These are phyloP conservation scores for Scrobipalpa costella DNA, from an alignment of 2,888 invertebrate species.

Conservation along the genomic window DNA sequence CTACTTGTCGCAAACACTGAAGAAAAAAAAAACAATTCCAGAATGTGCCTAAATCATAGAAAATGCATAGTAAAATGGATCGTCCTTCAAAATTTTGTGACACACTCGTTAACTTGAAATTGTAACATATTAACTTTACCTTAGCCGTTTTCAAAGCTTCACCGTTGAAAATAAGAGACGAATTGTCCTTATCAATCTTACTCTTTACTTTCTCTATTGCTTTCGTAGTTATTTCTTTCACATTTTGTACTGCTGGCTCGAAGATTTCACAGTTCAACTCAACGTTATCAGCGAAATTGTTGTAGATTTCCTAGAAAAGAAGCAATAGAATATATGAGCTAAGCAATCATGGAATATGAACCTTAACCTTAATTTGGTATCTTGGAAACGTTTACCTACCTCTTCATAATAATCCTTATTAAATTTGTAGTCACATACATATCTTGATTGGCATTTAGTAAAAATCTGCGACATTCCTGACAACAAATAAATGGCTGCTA, in stretches of 20 bases:
- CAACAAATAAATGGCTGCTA: constrained; percentile 23
- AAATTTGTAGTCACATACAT: constrained; percentile 40
- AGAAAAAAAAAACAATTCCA: neutral
- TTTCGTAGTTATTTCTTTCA: constrained; percentile 48
- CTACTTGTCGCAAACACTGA: constrained; percentile 87
- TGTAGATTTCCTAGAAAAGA: constrained; percentile 57
- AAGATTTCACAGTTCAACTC: constrained; percentile 69
- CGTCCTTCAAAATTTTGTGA: no score
- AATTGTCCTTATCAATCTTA: constrained; percentile 52
- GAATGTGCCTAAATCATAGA: neutral
- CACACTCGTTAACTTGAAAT: no score
- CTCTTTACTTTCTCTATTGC: constrained; percentile 54
- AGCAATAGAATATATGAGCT: no score
- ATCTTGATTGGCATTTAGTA: constrained; percentile 53
- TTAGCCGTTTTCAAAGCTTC: constrained; percentile 53
- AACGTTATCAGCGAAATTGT: constrained; percentile 71
- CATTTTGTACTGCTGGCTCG: constrained; percentile 53
- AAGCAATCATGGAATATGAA: no score
- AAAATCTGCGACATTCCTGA: constrained; percentile 80
- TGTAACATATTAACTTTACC: no score
- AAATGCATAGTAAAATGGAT: neutral
- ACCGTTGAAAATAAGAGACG: constrained; percentile 58
- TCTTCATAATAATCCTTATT: constrained; percentile 59
- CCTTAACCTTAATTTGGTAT: no score
- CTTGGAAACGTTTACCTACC: constrained; percentile 48